Conservation (phyloP, 2,797 vertebrate genomes). For the Sciaenops ocellatus region DNA sequence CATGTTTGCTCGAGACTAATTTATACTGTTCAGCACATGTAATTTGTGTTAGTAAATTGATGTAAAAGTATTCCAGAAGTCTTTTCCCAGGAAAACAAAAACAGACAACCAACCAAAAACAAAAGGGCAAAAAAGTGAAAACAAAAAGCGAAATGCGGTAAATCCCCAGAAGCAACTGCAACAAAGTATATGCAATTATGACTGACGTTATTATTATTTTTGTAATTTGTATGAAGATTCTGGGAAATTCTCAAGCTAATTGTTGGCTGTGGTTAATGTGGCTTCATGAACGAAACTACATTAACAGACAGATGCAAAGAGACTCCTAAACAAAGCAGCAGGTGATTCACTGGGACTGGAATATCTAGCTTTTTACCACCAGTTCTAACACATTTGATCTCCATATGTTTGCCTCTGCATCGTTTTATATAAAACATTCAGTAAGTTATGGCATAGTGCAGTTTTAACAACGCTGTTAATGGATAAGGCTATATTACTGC, state of each 20-base stretch:
- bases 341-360: background rate
- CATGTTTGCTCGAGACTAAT: conserved; percentile 14
- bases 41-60: conserved; percentile 17
- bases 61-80: background rate
- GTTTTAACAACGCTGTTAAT: background rate
- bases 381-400: background rate
- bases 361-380: background rate
- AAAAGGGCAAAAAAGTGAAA: background rate
- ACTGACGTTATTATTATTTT: background rate
- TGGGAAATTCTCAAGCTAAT: background rate
- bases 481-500: background rate
- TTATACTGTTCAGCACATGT: background rate
- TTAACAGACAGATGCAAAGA: background rate
- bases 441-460: background rate
- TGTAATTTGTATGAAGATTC: background rate
- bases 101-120: background rate
- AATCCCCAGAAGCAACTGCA: background rate
- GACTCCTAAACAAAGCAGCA: conserved; percentile 4
- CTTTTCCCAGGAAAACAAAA: conserved; percentile 12
- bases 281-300: background rate
- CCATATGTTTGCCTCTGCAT: conserved; percentile 1
- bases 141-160: background rate
- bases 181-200: background rate
- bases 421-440: background rate
- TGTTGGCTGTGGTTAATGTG: background rate